Evolutionary conservation across 2,888 invertebrate species (phyloP).

Genomic region (Rambutsinella grinnellia): DNA sequence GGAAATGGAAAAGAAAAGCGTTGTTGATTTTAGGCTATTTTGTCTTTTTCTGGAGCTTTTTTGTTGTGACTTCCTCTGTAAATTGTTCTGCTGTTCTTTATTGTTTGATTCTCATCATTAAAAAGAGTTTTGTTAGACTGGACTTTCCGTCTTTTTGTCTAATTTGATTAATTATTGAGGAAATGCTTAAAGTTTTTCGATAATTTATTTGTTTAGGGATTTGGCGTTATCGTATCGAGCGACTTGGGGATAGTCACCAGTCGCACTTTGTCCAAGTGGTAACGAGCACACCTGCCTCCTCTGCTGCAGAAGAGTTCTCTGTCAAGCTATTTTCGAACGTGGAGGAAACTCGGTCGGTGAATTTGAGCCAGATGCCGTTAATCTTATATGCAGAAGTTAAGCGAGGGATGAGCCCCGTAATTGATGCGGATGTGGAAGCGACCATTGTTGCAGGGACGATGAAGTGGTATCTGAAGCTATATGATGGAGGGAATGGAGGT

Average conservation of each 20-base stretch:
- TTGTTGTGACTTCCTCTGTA: not conserved
- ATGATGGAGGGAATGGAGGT: constrained; percentile 75
- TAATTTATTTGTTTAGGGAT: constrained; percentile 37
- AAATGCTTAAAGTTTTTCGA: constrained; percentile 6
- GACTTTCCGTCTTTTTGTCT: constrained; percentile 20
- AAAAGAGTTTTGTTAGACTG: constrained; percentile 17
- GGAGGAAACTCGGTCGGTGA: constrained; percentile 65
- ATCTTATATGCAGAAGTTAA: constrained; percentile 73
- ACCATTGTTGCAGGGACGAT: constrained; percentile 68
- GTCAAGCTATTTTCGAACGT: constrained; percentile 71
- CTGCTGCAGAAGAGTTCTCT: constrained; percentile 68
- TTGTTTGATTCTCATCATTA: not conserved
- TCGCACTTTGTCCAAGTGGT: constrained; percentile 76
- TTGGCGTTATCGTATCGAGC: constrained; percentile 65
- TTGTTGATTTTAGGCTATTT: not conserved
- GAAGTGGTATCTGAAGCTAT: constrained; percentile 71
- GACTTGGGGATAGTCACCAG: constrained; percentile 66
- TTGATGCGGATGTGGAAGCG: constrained; percentile 74
- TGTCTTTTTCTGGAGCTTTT: not conserved
- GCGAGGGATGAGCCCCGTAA: constrained; percentile 73
- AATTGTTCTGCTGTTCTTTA: no score
- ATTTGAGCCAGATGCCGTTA: constrained; percentile 70
- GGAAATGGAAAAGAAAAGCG: not conserved
- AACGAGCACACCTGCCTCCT: constrained; percentile 72
- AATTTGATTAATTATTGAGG: constrained; percentile 51